These are phyloP conservation scores for Phoeniculus purpureus DNA, from an alignment of 2,797 vertebrate species.

Conservation along the genomic window DNA sequence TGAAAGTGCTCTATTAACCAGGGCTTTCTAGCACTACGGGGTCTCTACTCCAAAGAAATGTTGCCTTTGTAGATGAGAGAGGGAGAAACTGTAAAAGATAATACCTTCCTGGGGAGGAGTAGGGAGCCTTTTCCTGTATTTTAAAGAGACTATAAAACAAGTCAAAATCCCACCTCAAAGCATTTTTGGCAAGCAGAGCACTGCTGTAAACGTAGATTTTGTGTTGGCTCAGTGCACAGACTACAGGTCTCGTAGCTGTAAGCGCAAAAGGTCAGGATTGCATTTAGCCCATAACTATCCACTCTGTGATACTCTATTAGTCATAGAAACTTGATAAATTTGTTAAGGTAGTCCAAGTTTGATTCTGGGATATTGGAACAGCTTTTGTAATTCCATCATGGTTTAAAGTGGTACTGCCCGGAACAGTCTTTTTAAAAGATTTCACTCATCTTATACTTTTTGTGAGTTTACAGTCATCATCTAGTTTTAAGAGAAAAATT, in stretches of 20 bases:
- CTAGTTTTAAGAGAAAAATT: neutral
- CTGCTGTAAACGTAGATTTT: slow-evolving; percentile 24
- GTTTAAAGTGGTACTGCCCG: neutral
- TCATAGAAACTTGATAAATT: slow-evolving; percentile 62
- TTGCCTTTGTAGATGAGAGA: neutral
- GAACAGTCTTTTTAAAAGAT: neutral
- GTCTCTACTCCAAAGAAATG: neutral
- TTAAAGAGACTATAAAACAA: neutral
- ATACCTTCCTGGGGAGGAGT: neutral
- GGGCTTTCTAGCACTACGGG: accelerated
- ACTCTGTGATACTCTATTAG: slow-evolving; percentile 7
- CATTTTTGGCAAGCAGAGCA: neutral
- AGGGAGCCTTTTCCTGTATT: neutral
- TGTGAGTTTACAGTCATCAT: neutral
- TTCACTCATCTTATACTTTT: neutral
- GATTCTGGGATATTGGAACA: neutral
- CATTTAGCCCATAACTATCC: slow-evolving; percentile 36
- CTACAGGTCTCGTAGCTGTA: neutral
- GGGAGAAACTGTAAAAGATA: neutral
- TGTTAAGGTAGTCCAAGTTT: neutral
- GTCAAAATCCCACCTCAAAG: neutral
- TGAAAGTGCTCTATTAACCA: neutral
- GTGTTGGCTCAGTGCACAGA: slow-evolving; percentile 29
- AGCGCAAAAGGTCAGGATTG: slow-evolving; percentile 46
- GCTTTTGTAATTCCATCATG: neutral